A percentile compares a stretch with the other conserved stretches of the same genome.
Conservation (phyloP, 2,113 vertebrate genomes). For the Campylomormyrus tamandua region DNA sequence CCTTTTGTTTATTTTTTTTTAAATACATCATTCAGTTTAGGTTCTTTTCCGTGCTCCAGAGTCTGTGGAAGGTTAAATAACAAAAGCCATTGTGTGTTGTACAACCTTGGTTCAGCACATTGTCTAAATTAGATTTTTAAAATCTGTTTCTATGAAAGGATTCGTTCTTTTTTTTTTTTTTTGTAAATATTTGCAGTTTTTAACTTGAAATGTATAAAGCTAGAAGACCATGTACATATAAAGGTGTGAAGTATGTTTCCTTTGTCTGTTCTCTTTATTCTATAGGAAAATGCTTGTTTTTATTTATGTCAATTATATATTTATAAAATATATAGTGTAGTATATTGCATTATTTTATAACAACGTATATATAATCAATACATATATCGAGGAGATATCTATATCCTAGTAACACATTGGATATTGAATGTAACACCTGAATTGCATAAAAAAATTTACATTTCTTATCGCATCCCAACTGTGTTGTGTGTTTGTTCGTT, state of each 20-base stretch:
- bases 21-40: not conserved
- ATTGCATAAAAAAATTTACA: slow-evolving; percentile 85
- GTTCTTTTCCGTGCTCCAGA: slow-evolving; percentile 10
- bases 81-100: slow-evolving; percentile 25
- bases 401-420: slow-evolving; percentile 49
- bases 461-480: slow-evolving; percentile 60
- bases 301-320: slow-evolving; percentile 76
- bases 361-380: not conserved
- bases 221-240: slow-evolving; percentile 72
- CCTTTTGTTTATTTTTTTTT: not conserved
- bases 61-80: not conserved
- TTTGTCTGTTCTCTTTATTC: slow-evolving; percentile 55
- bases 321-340: slow-evolving; percentile 52
- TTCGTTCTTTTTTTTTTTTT: slow-evolving; percentile 20
- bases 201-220: slow-evolving; percentile 70
- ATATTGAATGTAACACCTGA: slow-evolving; percentile 84
- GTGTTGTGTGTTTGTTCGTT: not conserved
- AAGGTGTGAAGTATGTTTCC: slow-evolving; percentile 60
- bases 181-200: slow-evolving; percentile 75
- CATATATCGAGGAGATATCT: not conserved
- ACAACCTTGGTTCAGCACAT: slow-evolving; percentile 53
- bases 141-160: not conserved
- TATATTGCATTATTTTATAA: slow-evolving; percentile 3
- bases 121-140: slow-evolving; percentile 49
- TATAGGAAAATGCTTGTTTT: slow-evolving; percentile 69